Percentiles rank a stretch among this genome's conserved stretches.
phyloP scores from a whole-genome alignment of 1,140 invertebrate genomes.

The Megathymus violae region DNA sequence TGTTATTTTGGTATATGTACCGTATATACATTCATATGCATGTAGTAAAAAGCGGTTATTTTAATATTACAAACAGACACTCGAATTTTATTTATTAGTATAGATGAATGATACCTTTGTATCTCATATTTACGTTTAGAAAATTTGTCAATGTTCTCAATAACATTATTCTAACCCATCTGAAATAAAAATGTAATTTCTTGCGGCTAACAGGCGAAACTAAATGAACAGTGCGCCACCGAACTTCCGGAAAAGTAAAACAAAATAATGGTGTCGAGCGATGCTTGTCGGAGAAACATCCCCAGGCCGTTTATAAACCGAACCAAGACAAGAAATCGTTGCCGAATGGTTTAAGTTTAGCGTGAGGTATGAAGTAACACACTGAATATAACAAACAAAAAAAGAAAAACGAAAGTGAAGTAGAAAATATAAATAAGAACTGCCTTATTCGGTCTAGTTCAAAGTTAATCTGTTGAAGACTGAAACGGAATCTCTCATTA shows the following conservation, averaged over 20 bases:
- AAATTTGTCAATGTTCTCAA: too few species aligned
- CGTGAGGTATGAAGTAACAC: background rate
- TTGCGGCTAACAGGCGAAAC: background rate
- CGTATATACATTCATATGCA: too few species aligned
- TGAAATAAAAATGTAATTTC: background rate
- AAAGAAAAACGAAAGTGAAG: background rate
- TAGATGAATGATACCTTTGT: too few species aligned
- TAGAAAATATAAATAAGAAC: background rate
- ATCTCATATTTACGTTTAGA: too few species aligned
- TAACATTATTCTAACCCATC: background rate
- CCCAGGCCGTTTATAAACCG: constrained; percentile 50
- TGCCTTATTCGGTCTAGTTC: too few species aligned
- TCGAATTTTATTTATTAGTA: too few species aligned
- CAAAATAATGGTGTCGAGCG: constrained; percentile 42
- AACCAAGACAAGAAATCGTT: constrained; percentile 48
- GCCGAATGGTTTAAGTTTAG: constrained; percentile 21
- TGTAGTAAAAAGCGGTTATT: too few species aligned
- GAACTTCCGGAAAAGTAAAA: constrained; percentile 43
- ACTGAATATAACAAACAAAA: background rate
- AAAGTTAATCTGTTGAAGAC: too few species aligned
- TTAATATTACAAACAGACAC: too few species aligned
- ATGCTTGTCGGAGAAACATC: constrained; percentile 48
- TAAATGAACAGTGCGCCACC: background rate
- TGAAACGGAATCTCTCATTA: too few species aligned
- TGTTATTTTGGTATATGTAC: too few species aligned